Evolutionary conservation across 2,113 vertebrate genomes (phyloP), one percentile per base, ranked within the genome.

Genomic region (Stigmatopora argus): DNA sequence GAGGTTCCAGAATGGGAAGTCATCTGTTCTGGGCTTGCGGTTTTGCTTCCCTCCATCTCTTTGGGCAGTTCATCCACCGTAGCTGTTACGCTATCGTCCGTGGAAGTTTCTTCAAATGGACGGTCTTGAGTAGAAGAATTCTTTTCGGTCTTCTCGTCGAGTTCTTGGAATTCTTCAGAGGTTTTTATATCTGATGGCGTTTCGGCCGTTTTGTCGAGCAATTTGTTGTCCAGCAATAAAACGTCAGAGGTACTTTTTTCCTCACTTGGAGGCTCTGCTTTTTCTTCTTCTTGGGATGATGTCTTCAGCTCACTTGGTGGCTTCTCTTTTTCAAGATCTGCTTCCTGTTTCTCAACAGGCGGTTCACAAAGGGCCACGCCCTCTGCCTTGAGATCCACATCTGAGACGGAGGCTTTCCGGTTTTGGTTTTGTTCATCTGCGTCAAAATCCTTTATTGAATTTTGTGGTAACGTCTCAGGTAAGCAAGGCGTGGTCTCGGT

Each of bases 1-100:
- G 90, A 89, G 51, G 79, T 56, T 34, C 88, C 87, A 80, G 74
- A 73, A 19, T 87, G 83, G 61, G 79, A 67, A 48, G 84, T 1
- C 1, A 44, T 61, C n/a, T 83, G 78, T 62, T 81, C 78, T 66
- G 73, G 55, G 35, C 69, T 70, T 83, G 64, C 34, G 69, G 67
- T 63, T 9, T 85, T 77, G 79, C 83, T 90, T 26, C 45, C 77
- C 60, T 59, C 18, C 63, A 82, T 73, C 11, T 88, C 85, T 62
- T 83, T 76, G 15, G 57, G 23, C n/a, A 66, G 38, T 21, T 77
- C 58, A 70, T 64, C 70, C 70, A 14, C 41, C 38, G 78, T 72
- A 9, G 41, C 26, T 44, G 15, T 13, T 44, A 51, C 17, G 60
- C 12, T 53, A 1, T 80, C 72, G 7, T 77, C 71, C 4, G 77